Percentiles rank a stretch among this genome's conserved stretches.
phyloP scores from a whole-genome alignment of 2,113 vertebrate species.

The Brienomyrus brachyistius region DNA sequence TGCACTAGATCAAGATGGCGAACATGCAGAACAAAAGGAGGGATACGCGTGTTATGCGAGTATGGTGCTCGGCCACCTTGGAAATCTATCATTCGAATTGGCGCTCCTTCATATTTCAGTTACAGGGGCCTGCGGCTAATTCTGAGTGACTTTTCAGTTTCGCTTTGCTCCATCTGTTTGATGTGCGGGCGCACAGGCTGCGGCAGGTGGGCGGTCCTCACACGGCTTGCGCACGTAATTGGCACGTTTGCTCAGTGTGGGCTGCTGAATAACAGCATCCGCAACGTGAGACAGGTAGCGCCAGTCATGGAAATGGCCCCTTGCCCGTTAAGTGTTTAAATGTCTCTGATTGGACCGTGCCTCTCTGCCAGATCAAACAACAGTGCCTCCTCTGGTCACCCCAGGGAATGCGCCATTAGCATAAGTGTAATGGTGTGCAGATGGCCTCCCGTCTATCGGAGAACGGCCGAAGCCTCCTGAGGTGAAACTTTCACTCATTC shows the following conservation, averaged over 20 bases:
- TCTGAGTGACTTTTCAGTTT: conserved; percentile 4
- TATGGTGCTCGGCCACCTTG: background rate
- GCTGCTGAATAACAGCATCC: background rate
- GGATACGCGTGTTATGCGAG: background rate
- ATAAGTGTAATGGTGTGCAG: background rate
- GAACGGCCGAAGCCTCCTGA: background rate
- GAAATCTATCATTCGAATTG: background rate
- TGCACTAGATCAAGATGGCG: background rate
- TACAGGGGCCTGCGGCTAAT: conserved; percentile 1
- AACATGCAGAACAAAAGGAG: background rate
- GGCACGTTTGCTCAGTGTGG: background rate
- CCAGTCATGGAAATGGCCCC: background rate
- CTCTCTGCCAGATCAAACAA: background rate
- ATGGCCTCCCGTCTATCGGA: background rate
- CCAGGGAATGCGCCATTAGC: background rate
- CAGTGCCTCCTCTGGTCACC: background rate
- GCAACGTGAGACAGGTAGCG: background rate
- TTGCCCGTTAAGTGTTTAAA: background rate
- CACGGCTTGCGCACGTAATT: background rate
- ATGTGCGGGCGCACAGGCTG: background rate
- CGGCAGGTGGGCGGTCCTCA: background rate
- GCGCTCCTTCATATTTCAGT: background rate
- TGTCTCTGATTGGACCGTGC: background rate
- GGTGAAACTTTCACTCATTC: background rate
- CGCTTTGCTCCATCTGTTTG: background rate